A percentile compares a stretch with the other conserved stretches of the same genome.
Conservation (phyloP, 2,888 invertebrate species). For the Hypercompe scribonia region DNA sequence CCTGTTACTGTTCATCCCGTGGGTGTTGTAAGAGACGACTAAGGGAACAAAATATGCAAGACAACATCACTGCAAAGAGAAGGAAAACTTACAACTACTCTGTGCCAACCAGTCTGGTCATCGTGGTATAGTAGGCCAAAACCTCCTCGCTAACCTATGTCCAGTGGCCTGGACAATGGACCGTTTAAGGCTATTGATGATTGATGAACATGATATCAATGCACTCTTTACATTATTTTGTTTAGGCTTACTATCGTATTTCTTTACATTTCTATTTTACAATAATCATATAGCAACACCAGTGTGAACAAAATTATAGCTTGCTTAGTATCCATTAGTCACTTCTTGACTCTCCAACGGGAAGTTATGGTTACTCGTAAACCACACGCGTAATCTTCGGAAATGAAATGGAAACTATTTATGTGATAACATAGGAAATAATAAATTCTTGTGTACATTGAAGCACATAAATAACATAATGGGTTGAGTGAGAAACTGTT, state of each 20-base stretch:
- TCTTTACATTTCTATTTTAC: neutral
- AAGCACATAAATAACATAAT: neutral
- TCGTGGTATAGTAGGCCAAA: no score
- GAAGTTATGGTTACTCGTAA: constrained; percentile 20
- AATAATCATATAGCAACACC: neutral
- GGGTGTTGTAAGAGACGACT: no score
- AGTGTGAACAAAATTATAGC: constrained; percentile 11
- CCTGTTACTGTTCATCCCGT: no score
- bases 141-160: no score
- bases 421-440: constrained; percentile 12
- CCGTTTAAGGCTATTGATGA: no score
- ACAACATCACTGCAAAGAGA: no score
- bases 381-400: constrained; percentile 20
- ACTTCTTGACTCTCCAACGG: constrained; percentile 12
- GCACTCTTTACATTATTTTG: neutral
- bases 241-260: neutral
- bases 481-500: constrained; percentile 1
- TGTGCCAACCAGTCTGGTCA: no score
- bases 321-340: constrained; percentile 23
- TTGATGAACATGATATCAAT: neutral
- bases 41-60: no score
- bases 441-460: constrained; percentile 1
- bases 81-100: no score
- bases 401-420: constrained; percentile 25
- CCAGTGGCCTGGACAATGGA: no score